Conservation (phyloP, 2,888 invertebrate species). For the Lacanobia oleracea region DNA sequence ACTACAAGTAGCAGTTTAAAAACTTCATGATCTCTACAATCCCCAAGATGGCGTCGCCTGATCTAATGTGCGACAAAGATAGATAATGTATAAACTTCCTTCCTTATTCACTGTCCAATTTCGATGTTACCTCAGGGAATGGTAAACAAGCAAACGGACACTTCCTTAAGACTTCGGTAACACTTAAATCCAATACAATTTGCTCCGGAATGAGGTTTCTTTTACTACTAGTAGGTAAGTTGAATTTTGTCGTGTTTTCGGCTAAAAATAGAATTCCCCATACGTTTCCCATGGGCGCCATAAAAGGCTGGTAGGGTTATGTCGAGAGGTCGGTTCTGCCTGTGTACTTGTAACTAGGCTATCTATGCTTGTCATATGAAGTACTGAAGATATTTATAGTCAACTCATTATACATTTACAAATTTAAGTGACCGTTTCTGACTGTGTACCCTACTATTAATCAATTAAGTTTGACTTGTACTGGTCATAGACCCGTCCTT, state of each 20-base stretch:
- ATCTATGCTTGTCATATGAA: not conserved
- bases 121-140: constrained; percentile 8
- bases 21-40: not conserved
- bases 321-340: constrained; percentile 32
- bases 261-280: constrained; percentile 41
- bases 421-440: not conserved
- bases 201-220: constrained; percentile 37
- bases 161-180: constrained; percentile 31
- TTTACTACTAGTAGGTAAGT: constrained; percentile 13
- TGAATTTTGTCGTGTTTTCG: constrained; percentile 23
- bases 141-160: constrained; percentile 29
- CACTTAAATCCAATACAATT: constrained; percentile 44
- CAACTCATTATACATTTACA: not conserved
- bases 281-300: constrained; percentile 33
- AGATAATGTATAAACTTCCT: not conserved
- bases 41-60: not conserved
- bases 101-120: constrained; percentile 12
- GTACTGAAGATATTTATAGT: not conserved
- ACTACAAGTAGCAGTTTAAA: not conserved
- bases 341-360: constrained; percentile 13
- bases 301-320: constrained; percentile 41
- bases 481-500: not conserved
- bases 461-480: not conserved
- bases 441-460: not conserved
- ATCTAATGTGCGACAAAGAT: not conserved